Conservation (phyloP, 2,888 invertebrate genomes). For the Campoplex capitator region DNA sequence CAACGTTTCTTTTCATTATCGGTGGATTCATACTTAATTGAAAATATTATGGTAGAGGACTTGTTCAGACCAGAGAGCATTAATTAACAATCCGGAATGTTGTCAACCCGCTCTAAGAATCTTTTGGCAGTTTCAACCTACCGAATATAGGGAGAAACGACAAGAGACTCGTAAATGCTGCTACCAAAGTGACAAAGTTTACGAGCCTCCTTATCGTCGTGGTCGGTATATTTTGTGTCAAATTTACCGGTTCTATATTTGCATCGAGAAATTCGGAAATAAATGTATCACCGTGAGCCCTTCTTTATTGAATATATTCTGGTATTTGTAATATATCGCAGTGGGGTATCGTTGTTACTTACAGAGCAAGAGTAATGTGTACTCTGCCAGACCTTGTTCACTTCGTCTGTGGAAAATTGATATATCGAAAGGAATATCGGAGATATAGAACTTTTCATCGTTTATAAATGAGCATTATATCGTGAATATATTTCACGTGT, state of each 20-base stretch:
- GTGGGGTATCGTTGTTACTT: neutral
- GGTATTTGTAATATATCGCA: slow-evolving; percentile 11
- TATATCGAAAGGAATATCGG: neutral
- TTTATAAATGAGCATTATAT: neutral
- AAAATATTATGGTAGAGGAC: neutral
- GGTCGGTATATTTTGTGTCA: slow-evolving; percentile 4
- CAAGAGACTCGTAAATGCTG: neutral
- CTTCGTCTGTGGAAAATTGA: neutral
- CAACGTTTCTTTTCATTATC: neutral
- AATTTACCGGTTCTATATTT: slow-evolving; percentile 14
- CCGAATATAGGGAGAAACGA: neutral
- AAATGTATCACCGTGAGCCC: slow-evolving; percentile 5
- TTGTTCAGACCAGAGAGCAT: neutral
- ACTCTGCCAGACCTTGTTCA: slow-evolving; percentile 8
- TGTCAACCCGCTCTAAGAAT: neutral
- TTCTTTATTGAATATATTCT: slow-evolving; percentile 29
- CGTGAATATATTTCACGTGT: slow-evolving; percentile 8
- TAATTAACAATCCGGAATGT: neutral
- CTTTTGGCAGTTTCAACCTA: neutral
- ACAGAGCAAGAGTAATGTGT: slow-evolving; percentile 6
- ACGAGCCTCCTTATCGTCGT: slow-evolving; percentile 11
- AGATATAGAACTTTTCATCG: slow-evolving; percentile 4
- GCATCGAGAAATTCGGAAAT: slow-evolving; percentile 27
- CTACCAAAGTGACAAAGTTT: slow-evolving; percentile 6
- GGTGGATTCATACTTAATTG: neutral